Percentiles rank a stretch among this genome's conserved stretches.
Evolutionary conservation across 2,888 invertebrate genomes (phyloP).

Genomic region (Tiliacea aurago): DNA sequence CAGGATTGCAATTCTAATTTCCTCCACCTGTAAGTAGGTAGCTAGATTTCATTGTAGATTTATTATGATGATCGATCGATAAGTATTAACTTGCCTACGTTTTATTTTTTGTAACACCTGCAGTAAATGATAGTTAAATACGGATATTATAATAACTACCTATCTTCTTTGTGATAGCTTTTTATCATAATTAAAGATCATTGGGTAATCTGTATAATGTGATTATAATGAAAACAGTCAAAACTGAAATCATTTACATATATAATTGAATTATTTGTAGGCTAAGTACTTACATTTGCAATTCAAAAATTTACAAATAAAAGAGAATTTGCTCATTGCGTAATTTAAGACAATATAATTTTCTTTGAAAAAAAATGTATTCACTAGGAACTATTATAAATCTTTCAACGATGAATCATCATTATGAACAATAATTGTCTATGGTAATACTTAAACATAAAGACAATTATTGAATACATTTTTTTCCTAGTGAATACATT

Average conservation of each 20-base stretch:
- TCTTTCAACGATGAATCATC: neutral
- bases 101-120: constrained; percentile 36
- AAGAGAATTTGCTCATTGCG: neutral
- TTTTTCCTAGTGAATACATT: no score
- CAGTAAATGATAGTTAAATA: constrained; percentile 19
- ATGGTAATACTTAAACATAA: no score
- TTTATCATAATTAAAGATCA: constrained; percentile 35
- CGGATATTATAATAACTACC: constrained; percentile 9
- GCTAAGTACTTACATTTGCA: neutral
- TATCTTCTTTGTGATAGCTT: constrained; percentile 18
- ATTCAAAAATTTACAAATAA: neutral
- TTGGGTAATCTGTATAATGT: constrained; percentile 6
- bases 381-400: neutral
- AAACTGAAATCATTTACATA: neutral
- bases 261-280: neutral
- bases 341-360: neutral
- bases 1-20: no score
- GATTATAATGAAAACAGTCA: constrained; percentile 8
- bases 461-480: no score
- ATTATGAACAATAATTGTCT: neutral
- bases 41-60: neutral
- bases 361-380: neutral
- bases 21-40: neutral
- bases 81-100: constrained; percentile 2
- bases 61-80: constrained; percentile 19